Base-by-base conservation (phyloP, 1,140 invertebrate species). In the Tetramorium alpestre region DNA sequence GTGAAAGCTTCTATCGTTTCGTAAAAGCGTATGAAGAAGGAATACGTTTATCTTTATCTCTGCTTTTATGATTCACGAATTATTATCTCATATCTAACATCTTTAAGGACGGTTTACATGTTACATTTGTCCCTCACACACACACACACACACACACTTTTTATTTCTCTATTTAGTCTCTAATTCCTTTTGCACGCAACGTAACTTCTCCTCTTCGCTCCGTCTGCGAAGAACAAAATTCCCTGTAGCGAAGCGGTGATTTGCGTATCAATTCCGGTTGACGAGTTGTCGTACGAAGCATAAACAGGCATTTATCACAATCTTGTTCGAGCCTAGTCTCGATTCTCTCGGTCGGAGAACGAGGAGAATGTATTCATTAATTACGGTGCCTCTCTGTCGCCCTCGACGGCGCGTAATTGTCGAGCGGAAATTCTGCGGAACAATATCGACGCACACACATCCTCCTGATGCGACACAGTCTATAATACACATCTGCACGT, bases 391-490 rank as follows among this genome's bases (percentile, higher is more conserved):
- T 47, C 44, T 22, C 16, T 28, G 8, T 41, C 33, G 16, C 4
- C n/a, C 16, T 81, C 38, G 49, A n/a, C 49, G 44, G 49, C 38
- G 11, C 49, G 38, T 56, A 81, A 81, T 44, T 81, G 51, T 65
- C 33, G 38, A 11, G 64, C 33, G 47, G 10, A 44, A 13, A 56
- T 65, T 80, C 47, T 18, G 28, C n/a, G 13, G 41, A 49, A 78
- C 56, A 38, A 44, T 22, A 16, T 8, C 8, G 6, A 58, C 33
- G 22, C 22, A 25, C 13, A 4, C 33, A 33, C n/a, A 11, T 51
- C 4, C 25, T 85, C 25, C 13, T 44, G 22, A 41, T 13, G 16
- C 18, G 49, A 1, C 25, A 33, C 28, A 47, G 13, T n/a, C 44
- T 25, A 22, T 22, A 22, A 22, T 22, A 41, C 13, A 10, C 33